Conservation (phyloP, 2,113 vertebrate genomes). For the Mohoua ochrocephala region DNA sequence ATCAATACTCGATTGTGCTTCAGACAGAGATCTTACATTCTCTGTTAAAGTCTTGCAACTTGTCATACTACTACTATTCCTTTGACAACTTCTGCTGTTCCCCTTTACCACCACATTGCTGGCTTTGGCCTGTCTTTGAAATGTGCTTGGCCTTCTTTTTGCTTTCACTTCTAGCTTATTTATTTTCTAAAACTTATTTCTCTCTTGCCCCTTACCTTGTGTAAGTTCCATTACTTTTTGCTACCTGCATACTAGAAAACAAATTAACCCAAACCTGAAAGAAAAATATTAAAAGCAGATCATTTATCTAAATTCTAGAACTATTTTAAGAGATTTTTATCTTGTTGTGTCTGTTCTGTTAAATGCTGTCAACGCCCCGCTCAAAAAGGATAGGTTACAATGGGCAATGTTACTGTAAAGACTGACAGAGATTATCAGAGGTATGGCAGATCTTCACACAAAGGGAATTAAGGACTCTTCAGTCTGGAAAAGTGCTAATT, state of each 20-base stretch:
- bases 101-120: neutral
- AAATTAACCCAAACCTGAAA: neutral
- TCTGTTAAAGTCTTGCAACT: neutral
- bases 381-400: neutral
- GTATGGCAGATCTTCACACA: neutral
- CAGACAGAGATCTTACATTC: neutral
- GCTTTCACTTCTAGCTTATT: neutral
- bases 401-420: neutral
- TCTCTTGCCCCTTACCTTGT: neutral
- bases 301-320: neutral
- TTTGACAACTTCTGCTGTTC: neutral
- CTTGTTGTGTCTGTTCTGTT: neutral
- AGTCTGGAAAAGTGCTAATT: neutral
- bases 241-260: neutral
- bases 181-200: neutral
- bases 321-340: neutral
- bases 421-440: neutral
- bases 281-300: neutral
- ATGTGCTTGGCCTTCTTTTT: neutral
- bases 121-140: neutral
- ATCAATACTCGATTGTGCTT: neutral
- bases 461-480: neutral
- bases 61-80: neutral
- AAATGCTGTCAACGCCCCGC: neutral
- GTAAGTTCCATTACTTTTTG: neutral